Conservation (phyloP, 2,113 vertebrate species). For the Peromyscus polionotus region DNA sequence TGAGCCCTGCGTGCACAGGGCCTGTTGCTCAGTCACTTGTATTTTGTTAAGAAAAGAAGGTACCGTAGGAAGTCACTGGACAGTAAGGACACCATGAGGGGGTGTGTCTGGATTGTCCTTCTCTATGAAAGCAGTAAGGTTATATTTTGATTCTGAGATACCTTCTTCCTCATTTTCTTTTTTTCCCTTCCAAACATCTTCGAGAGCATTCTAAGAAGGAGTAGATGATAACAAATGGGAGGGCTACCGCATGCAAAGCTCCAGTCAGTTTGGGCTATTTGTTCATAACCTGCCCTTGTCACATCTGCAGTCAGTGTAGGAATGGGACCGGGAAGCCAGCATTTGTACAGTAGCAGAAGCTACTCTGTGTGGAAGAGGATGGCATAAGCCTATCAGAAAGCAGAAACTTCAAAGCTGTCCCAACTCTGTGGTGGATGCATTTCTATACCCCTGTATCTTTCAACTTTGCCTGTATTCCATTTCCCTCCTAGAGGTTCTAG, state of each 20-base stretch:
- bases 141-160: slow-evolving; percentile 1
- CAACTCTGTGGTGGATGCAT: neutral
- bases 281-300: neutral
- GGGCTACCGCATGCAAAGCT: neutral
- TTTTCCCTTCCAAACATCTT: neutral
- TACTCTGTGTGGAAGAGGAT: neutral
- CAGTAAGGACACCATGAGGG: neutral
- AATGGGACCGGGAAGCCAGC: neutral
- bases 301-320: neutral
- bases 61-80: neutral
- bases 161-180: neutral
- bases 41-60: slow-evolving; percentile 32
- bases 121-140: neutral
- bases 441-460: neutral
- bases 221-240: neutral
- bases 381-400: neutral
- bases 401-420: neutral
- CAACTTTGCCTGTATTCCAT: neutral
- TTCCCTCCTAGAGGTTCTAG: neutral
- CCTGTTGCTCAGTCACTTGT: neutral
- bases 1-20: neutral
- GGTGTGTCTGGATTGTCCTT: neutral
- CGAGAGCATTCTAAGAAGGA: slow-evolving; percentile 27
- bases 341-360: neutral
- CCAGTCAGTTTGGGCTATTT: neutral